phyloP scores from a whole-genome alignment of 1,140 invertebrate species.

The Drosophila yakuba region DNA sequence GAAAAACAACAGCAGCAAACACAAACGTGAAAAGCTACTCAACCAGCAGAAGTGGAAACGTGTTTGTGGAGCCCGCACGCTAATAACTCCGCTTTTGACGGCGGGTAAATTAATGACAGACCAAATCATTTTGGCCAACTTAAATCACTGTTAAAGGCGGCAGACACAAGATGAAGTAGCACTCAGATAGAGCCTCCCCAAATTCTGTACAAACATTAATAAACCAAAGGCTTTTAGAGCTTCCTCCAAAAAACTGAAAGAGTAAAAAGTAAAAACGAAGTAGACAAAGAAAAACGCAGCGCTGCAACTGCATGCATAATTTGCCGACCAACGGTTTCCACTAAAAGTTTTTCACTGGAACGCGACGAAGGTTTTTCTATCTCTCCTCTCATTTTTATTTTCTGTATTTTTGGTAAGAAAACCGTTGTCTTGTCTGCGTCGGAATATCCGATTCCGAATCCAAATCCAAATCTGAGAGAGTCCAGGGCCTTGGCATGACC shows the following conservation, averaged over 20 bases:
- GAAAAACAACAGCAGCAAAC: conserved; percentile 23
- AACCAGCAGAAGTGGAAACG: conserved; percentile 56
- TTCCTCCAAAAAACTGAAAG: neutral
- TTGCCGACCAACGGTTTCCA: conserved; percentile 68
- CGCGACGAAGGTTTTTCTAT: conserved; percentile 16
- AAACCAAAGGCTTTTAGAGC: conserved; percentile 72
- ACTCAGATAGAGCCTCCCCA: conserved; percentile 52
- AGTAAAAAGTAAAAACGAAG: conserved; percentile 1
- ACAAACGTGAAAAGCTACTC: conserved; percentile 45
- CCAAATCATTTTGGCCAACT: conserved; percentile 80
- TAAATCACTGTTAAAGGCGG: conserved; percentile 56
- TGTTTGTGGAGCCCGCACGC: conserved; percentile 73
- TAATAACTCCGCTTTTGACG: conserved; percentile 78
- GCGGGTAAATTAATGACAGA: conserved; percentile 72
- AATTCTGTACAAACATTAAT: conserved; percentile 82
- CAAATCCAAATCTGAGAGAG: conserved; percentile 9
- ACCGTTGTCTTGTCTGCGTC: conserved; percentile 34
- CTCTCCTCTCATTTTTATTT: neutral
- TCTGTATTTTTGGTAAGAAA: neutral
- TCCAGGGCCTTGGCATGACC: conserved; percentile 61
- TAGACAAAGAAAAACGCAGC: conserved; percentile 15
- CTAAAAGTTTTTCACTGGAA: conserved; percentile 69
- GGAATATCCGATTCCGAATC: conserved; percentile 19
- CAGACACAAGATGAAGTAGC: conserved; percentile 38
- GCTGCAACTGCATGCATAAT: conserved; percentile 72